These are phyloP conservation scores for Psittacula derbiana DNA, from an alignment of 2,797 vertebrate species.

Conservation along the genomic window DNA sequence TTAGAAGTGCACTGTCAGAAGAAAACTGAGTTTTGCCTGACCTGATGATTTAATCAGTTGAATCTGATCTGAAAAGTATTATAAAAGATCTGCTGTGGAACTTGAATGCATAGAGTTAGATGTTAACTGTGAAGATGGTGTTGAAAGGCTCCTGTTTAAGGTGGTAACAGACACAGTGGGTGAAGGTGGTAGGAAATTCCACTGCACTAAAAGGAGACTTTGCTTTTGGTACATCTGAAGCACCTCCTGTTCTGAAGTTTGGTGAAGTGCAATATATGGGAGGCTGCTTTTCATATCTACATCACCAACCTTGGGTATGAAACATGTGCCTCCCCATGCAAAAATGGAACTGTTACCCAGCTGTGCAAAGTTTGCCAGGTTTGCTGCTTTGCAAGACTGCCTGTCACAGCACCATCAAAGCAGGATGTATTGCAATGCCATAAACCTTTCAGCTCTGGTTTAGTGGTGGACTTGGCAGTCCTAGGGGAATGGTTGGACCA, in stretches of 20 bases:
- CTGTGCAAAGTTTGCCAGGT: not conserved
- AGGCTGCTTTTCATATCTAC: constrained; percentile 69
- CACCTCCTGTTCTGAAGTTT: constrained; percentile 77
- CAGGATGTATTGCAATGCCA: not conserved
- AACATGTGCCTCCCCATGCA: not conserved
- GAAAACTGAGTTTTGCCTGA: constrained; percentile 67
- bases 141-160: constrained; percentile 70
- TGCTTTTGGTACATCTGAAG: constrained; percentile 73
- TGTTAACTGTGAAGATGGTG: constrained; percentile 64
- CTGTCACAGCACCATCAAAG: not conserved
- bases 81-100: constrained; percentile 67
- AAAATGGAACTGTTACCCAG: not conserved
- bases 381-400: not conserved
- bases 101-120: constrained; percentile 71
- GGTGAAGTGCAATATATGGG: constrained; percentile 80
- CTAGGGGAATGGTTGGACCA: not conserved
- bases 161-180: constrained; percentile 74
- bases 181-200: constrained; percentile 74
- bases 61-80: constrained; percentile 71
- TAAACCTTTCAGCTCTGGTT: not conserved
- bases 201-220: constrained; percentile 78
- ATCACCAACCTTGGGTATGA: not conserved
- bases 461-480: not conserved
- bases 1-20: constrained; percentile 64
- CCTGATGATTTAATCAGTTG: not conserved